Evolutionary conservation across 2,113 vertebrate genomes (phyloP).

Genomic region (Pogonocichla stellata): DNA sequence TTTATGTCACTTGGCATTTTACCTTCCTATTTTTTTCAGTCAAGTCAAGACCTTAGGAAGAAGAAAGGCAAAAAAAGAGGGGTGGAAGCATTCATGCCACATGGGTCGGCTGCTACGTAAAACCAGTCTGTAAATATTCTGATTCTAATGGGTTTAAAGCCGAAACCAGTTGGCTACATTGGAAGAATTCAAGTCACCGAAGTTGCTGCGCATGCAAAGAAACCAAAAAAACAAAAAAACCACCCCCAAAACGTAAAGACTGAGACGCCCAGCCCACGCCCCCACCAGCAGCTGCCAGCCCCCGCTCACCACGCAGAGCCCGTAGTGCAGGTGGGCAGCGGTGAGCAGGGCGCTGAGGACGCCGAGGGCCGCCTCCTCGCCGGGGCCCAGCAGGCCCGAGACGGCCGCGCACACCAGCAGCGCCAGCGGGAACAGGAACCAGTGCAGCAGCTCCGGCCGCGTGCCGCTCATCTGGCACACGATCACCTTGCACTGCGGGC

Average conservation of each 20-base stretch:
- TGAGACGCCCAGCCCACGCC: not conserved
- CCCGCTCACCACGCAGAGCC: conserved; percentile 55
- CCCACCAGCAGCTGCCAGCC: rapidly evolving
- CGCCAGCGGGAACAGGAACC: conserved; percentile 46
- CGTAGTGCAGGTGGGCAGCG: conserved; percentile 41
- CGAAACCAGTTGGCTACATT: rapidly evolving
- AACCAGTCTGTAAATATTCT: not conserved
- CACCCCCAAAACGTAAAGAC: not conserved
- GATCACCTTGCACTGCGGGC: conserved; percentile 46
- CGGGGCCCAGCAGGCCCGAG: not conserved
- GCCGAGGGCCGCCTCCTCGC: not conserved
- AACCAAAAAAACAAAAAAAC: too few species aligned
- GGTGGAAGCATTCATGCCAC: not conserved
- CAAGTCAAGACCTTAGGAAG: not conserved
- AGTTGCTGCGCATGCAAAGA: not conserved
- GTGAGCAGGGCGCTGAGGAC: not conserved
- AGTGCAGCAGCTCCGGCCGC: conserved; percentile 24
- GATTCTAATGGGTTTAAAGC: not conserved
- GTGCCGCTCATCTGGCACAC: conserved; percentile 62
- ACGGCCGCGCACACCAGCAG: not conserved
- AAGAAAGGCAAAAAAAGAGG: not conserved
- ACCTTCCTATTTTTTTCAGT: not conserved
- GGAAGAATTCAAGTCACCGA: not conserved
- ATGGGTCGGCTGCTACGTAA: not conserved
- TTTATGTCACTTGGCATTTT: not conserved